Evolutionary conservation across 2,113 vertebrate genomes (phyloP), one percentile per base, ranked within the genome.

Genomic region (Hyaena hyaena): DNA sequence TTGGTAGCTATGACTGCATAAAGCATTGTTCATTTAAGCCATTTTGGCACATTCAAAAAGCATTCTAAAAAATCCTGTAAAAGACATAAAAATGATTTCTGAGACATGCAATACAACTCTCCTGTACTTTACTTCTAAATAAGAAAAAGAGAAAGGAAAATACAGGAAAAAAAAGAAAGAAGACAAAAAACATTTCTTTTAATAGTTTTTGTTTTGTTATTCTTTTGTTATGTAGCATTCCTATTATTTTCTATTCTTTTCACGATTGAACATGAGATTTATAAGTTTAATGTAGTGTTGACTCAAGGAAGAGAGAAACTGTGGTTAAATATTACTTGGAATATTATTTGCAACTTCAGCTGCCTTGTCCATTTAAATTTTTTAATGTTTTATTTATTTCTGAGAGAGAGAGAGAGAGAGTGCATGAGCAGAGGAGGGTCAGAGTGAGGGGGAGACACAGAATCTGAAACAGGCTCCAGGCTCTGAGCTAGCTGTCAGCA

Each of bases 1-100:
- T 21, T 5, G 1, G 35, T 61, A 63, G 15, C 23, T 55, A 35
- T 28, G 5, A 93, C 58, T 81, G 19, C 43, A 48, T 39, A 90
- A 93, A 79, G 65, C 11, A 73, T 48, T 88, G n/a, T 96, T 93
- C 14, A 39, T 15, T 90, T 96, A 82, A 83, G 23, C 73, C 61
- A 21, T 61, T 87, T 35, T 93, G 66, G 43, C 65, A 83, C 16
- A 65, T 71, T 97, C 19, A 63, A 79, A 85, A 92, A 86, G 4
- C 28, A 50, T 69, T 58, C 39, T 26, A 10, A 73, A 82, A 94
- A 95, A 65, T 17, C 0, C 6, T 76, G 21, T 80, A 48, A 63
- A 45, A 80, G 68, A 23, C 39, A 39, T 61, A 79, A 63, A 89
- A 63, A 80, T 35, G 68, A 77, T 85, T 83, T 58, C 24, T 79